Conservation (phyloP, 2,797 vertebrate genomes). For the Channallabes apus region DNA sequence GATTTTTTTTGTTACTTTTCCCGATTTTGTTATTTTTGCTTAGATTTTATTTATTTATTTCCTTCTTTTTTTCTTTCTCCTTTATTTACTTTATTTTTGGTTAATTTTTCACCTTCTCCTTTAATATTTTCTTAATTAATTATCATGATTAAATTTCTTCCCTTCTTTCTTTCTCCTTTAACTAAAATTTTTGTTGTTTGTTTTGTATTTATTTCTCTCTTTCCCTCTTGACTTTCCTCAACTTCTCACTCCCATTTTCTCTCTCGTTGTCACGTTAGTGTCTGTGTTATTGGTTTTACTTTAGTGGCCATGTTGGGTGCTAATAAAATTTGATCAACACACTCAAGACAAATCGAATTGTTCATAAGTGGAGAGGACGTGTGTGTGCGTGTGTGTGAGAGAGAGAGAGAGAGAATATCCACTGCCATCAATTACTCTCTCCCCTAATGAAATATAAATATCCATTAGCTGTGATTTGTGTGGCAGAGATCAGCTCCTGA, state of each 20-base stretch:
- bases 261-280: background rate
- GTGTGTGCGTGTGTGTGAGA: slow-evolving; percentile 84
- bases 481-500: slow-evolving; percentile 45
- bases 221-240: background rate
- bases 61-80: background rate
- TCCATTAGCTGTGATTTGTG: slow-evolving; percentile 84
- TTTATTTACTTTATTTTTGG: background rate
- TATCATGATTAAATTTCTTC: too few species aligned
- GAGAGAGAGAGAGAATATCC: slow-evolving; percentile 77
- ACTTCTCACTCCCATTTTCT: background rate
- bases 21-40: background rate
- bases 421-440: slow-evolving; percentile 92
- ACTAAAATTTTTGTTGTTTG: background rate
- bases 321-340: slow-evolving; percentile 95
- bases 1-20: background rate
- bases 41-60: background rate
- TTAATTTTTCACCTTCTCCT: too few species aligned
- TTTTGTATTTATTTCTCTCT: background rate
- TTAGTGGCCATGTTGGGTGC: slow-evolving; percentile 85
- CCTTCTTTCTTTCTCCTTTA: background rate
- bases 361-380: slow-evolving; percentile 91
- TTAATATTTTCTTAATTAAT: too few species aligned
- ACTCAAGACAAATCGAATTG: slow-evolving; percentile 96
- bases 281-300: slow-evolving; percentile 47
- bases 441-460: slow-evolving; percentile 99